phyloP scores from a whole-genome alignment of 2,888 invertebrate species.

The Scrobipalpa atriplicella region DNA sequence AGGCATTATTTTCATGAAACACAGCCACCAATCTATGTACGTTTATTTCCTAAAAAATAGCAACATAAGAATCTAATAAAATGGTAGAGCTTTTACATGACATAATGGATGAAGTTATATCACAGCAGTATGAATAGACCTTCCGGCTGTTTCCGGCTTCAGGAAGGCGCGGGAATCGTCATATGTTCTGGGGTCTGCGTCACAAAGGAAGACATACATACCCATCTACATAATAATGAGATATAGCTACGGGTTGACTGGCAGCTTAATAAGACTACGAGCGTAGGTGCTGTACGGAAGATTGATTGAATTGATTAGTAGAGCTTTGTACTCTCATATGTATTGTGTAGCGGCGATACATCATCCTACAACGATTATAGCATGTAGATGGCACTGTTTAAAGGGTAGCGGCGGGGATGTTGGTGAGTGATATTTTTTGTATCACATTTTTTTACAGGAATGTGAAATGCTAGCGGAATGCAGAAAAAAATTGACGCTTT shows the following conservation, averaged over 20 bases:
- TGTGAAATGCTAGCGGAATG: no score
- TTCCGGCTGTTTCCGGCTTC: background rate
- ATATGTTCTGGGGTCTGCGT: background rate
- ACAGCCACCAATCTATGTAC: no score
- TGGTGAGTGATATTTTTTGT: no score
- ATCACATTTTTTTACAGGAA: no score
- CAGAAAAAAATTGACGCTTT: no score
- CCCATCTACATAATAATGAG: no score
- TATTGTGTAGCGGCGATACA: background rate
- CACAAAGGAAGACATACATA: background rate
- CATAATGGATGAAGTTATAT: background rate
- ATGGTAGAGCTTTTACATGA: background rate
- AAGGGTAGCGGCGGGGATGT: no score
- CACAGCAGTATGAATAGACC: slow-evolving; percentile 13
- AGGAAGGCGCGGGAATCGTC: slow-evolving; percentile 4
- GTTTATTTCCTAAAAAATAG: background rate
- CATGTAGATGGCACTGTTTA: no score
- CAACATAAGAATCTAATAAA: background rate
- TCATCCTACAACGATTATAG: background rate
- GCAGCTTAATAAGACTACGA: background rate
- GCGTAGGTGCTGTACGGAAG: background rate
- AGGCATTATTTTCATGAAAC: no score
- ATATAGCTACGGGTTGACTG: no score
- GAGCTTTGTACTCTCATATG: slow-evolving; percentile 5
- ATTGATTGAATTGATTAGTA: slow-evolving; percentile 2